Evolutionary conservation across 2,888 invertebrate genomes (phyloP).

Genomic region (Asteroscopus sphinx): DNA sequence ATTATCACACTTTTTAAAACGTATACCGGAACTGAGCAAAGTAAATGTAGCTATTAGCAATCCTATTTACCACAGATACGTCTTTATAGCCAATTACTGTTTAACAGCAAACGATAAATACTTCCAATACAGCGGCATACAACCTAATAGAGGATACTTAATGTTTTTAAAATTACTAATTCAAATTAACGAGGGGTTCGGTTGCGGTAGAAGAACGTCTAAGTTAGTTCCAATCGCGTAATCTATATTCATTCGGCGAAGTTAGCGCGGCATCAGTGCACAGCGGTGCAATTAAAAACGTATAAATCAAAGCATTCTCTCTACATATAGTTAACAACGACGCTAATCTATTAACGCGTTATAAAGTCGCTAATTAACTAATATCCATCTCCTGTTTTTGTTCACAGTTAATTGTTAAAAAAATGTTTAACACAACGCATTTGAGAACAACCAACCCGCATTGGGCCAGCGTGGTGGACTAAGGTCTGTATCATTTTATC

Average conservation of each 20-base stretch:
- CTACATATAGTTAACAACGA: constrained; percentile 45
- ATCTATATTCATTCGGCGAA: constrained; percentile 70
- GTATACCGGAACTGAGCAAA: constrained; percentile 51
- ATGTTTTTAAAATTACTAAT: constrained; percentile 59
- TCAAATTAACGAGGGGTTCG: constrained; percentile 52
- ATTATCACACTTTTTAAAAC: constrained; percentile 54
- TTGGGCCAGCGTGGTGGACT: too few relatives aligned
- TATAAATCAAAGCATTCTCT: constrained; percentile 74
- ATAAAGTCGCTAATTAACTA: constrained; percentile 50
- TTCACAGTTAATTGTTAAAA: constrained; percentile 15
- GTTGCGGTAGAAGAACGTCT: constrained; percentile 47
- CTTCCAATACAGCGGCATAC: constrained; percentile 50
- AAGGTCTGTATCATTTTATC: too few relatives aligned
- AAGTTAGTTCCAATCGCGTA: constrained; percentile 59
- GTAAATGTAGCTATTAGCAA: constrained; percentile 59
- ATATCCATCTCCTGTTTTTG: constrained; percentile 32
- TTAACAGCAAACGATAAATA: constrained; percentile 59
- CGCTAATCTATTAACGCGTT: constrained; percentile 53
- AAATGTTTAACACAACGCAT: constrained; percentile 1
- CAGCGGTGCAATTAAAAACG: constrained; percentile 75
- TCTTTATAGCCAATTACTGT: constrained; percentile 59
- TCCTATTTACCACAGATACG: constrained; percentile 56
- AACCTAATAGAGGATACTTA: constrained; percentile 57
- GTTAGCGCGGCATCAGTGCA: constrained; percentile 57
- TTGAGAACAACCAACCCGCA: constrained; percentile 1